Percentiles rank a stretch among this genome's conserved stretches.
These are phyloP conservation scores for Argynnis bischoffii DNA, from an alignment of 2,888 invertebrate species.

Conservation along the genomic window DNA sequence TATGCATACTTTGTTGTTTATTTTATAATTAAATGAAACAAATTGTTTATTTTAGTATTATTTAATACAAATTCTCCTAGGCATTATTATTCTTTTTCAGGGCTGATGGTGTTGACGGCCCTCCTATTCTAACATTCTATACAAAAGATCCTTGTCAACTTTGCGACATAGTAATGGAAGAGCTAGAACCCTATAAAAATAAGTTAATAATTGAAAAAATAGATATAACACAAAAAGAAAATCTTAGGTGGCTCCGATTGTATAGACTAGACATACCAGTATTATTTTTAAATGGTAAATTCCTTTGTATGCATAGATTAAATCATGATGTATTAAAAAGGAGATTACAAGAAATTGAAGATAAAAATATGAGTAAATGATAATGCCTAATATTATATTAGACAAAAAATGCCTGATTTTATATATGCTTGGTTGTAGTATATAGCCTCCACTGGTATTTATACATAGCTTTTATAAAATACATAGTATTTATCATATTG, in stretches of 20 bases:
- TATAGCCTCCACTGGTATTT: too few species aligned
- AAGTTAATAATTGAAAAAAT: slow-evolving; percentile 87
- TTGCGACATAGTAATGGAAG: slow-evolving; percentile 89
- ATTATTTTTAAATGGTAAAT: slow-evolving; percentile 91
- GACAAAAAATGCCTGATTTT: background rate
- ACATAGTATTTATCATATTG: too few species aligned
- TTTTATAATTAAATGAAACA: slow-evolving; percentile 26
- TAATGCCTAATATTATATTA: background rate
- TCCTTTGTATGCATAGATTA: slow-evolving; percentile 89
- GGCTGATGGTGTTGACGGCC: slow-evolving; percentile 61
- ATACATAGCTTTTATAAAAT: too few species aligned
- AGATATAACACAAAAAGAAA: slow-evolving; percentile 88
- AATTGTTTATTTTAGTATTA: slow-evolving; percentile 40
- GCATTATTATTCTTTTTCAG: slow-evolving; percentile 59
- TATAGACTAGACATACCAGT: slow-evolving; percentile 95
- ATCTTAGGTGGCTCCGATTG: slow-evolving; percentile 86
- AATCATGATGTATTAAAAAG: slow-evolving; percentile 81
- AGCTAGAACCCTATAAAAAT: slow-evolving; percentile 82
- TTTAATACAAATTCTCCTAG: slow-evolving; percentile 38
- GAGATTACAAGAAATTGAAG: slow-evolving; percentile 71
- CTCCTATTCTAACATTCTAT: slow-evolving; percentile 88
- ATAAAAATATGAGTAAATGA: slow-evolving; percentile 40
- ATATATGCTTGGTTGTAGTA: background rate
- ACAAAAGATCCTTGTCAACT: slow-evolving; percentile 92
- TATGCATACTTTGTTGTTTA: slow-evolving; percentile 7